Evolutionary conservation across 2,888 invertebrate genomes (phyloP).

Genomic region (Eurois occulta): DNA sequence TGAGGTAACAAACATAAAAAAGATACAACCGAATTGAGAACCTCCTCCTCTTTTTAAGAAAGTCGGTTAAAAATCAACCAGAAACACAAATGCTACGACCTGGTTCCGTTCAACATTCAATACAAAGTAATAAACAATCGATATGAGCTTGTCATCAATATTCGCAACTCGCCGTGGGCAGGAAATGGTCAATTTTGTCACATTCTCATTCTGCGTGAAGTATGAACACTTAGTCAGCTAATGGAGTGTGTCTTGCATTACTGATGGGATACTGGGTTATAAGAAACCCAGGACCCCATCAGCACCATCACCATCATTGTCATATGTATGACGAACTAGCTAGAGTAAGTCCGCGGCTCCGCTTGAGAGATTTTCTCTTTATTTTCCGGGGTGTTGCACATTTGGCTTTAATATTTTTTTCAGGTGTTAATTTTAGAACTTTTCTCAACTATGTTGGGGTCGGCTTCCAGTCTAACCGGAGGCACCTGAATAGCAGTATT

Average conservation of each 20-base stretch:
- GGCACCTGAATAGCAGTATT: neutral
- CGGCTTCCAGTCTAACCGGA: neutral
- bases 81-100: conserved; percentile 10
- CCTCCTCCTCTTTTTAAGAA: too few relatives aligned
- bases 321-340: neutral
- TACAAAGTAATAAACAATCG: conserved; percentile 27
- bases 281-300: neutral
- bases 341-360: neutral
- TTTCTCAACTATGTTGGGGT: neutral
- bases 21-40: too few relatives aligned
- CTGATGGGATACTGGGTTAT: neutral
- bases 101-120: conserved; percentile 18
- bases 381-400: neutral
- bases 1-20: too few relatives aligned
- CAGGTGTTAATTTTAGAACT: neutral
- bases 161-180: conserved; percentile 22
- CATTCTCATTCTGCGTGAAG: conserved; percentile 3
- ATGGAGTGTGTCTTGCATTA: conserved; percentile 21
- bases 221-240: conserved; percentile 28
- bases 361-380: neutral
- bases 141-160: conserved; percentile 19
- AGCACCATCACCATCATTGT: too few relatives aligned
- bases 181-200: conserved; percentile 43
- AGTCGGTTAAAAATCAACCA: too few relatives aligned
- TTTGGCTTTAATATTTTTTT: too few relatives aligned